phyloP scores from a whole-genome alignment of 2,113 vertebrate genomes.

The Himantopus leucocephalus region DNA sequence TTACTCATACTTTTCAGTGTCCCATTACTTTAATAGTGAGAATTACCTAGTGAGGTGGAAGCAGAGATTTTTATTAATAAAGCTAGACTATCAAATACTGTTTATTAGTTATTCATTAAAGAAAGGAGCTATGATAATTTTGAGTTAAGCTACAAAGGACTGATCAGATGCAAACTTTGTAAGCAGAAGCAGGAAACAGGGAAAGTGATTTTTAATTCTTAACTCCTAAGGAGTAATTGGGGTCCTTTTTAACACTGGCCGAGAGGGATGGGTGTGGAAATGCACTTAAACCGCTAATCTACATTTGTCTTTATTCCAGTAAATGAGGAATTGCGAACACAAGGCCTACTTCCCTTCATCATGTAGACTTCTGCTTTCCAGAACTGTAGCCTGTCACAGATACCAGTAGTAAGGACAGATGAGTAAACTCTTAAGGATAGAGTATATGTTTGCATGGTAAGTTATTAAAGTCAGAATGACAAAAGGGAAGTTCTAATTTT shows the following conservation, averaged over 20 bases:
- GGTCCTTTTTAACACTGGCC: neutral
- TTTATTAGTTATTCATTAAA: neutral
- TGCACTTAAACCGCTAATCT: neutral
- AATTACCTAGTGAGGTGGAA: neutral
- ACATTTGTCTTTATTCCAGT: constrained; percentile 30
- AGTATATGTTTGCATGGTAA: neutral
- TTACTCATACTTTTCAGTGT: neutral
- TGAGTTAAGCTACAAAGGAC: neutral
- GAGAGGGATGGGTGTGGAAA: neutral
- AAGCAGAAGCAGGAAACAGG: neutral
- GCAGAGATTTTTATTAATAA: neutral
- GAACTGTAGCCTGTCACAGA: neutral
- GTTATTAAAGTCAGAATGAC: neutral
- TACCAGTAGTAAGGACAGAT: neutral
- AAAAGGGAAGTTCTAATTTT: neutral
- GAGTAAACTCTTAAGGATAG: neutral
- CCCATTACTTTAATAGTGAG: neutral
- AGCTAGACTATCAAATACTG: neutral
- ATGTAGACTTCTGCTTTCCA: neutral
- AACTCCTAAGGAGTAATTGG: neutral
- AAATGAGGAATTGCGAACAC: neutral
- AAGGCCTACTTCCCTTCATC: neutral
- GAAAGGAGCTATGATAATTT: neutral
- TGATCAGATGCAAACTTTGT: neutral
- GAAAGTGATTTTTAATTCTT: neutral